A percentile compares a stretch with the other conserved stretches of the same genome.
Evolutionary conservation across 2,113 vertebrate genomes (phyloP).

Genomic region (Etia nguti): DNA sequence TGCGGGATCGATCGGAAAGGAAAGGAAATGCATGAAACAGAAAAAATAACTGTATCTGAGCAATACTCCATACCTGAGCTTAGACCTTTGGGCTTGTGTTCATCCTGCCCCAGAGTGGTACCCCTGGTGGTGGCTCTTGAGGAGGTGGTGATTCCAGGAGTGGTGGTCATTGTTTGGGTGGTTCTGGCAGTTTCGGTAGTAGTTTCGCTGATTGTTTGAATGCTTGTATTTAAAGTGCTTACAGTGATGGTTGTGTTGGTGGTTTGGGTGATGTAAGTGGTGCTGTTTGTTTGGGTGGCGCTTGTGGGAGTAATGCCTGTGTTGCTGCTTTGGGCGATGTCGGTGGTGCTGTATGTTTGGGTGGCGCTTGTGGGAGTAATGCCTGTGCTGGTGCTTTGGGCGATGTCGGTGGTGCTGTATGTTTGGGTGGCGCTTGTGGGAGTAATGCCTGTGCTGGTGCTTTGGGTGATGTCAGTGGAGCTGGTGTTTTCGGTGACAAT

Average conservation of each 20-base stretch:
- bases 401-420: accelerated
- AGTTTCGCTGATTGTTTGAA: background rate
- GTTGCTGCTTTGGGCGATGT: accelerated
- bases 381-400: accelerated
- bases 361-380: accelerated
- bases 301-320: accelerated
- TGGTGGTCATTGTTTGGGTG: background rate
- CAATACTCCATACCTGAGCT: constrained; percentile 51
- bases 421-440: accelerated
- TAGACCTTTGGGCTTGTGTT: background rate
- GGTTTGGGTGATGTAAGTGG: accelerated
- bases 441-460: accelerated
- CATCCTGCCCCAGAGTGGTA: background rate
- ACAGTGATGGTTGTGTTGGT: background rate
- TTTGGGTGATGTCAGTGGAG: accelerated
- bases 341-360: background rate
- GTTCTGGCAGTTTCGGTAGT: background rate
- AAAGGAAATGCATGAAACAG: background rate
- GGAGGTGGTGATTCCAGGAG: background rate
- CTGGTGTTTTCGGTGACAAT: background rate
- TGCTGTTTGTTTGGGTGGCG: background rate
- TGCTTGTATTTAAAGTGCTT: background rate
- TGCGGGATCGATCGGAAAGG: background rate
- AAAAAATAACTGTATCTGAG: background rate
- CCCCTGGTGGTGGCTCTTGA: background rate